A percentile compares a stretch with the other conserved stretches of the same genome.
Conservation (phyloP, 1,140 invertebrate genomes). For the Dinoponera quadriceps region DNA sequence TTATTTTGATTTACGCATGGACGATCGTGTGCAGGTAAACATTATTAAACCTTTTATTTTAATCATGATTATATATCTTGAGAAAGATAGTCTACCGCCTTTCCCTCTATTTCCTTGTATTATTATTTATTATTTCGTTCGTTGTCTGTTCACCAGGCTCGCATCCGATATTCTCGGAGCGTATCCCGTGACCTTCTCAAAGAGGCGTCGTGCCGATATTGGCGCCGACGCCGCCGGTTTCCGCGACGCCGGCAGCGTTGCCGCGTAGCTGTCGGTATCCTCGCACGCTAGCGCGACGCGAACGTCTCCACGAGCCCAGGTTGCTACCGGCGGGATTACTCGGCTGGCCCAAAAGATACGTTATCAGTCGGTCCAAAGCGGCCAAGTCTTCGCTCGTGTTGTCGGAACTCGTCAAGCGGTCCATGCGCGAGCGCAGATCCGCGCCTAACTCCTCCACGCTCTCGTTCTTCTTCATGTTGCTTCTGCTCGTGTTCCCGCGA, state of each 20-base stretch:
- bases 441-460: not conserved
- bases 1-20: too few species aligned
- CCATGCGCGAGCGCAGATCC: constrained; percentile 19
- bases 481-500: not conserved
- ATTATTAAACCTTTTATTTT: too few species aligned
- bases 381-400: constrained; percentile 80
- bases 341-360: constrained; percentile 78
- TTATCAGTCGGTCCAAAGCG: constrained; percentile 79
- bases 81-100: too few species aligned
- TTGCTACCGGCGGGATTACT: constrained; percentile 57
- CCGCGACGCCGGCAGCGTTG: constrained; percentile 23
- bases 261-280: constrained; percentile 78
- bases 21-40: too few species aligned
- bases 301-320: constrained; percentile 80
- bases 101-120: not conserved
- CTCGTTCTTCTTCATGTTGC: constrained; percentile 1
- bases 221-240: constrained; percentile 62
- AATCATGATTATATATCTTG: too few species aligned
- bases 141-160: too few species aligned
- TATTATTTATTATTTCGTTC: not conserved
- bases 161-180: not conserved
- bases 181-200: constrained; percentile 49
- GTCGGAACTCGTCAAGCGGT: constrained; percentile 52
- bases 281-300: constrained; percentile 76
- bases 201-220: constrained; percentile 78